A percentile compares a stretch with the other conserved stretches of the same genome.
Evolutionary conservation across 2,888 invertebrate species (phyloP).

Genomic region (Serripes groenlandicus): DNA sequence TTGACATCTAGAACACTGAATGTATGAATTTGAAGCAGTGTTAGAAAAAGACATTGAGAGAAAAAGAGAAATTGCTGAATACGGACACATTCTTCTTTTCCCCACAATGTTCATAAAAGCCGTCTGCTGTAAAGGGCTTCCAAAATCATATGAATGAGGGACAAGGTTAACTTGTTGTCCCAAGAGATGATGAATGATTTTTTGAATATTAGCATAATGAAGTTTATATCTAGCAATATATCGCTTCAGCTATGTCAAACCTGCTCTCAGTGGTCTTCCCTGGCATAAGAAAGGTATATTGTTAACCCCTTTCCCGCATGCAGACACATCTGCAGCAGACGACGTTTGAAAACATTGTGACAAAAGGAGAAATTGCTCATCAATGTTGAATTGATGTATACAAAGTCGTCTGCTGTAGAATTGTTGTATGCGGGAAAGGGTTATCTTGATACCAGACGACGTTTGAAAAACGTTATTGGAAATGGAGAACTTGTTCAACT

Average conservation of each 20-base stretch:
- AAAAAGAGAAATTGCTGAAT: not conserved
- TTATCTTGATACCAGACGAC: too few species aligned
- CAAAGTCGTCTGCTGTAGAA: too few species aligned
- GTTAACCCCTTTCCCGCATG: not conserved
- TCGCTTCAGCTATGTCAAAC: not conserved
- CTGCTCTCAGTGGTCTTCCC: not conserved
- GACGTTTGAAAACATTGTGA: not conserved
- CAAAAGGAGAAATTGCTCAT: not conserved
- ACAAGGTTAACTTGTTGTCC: too few species aligned
- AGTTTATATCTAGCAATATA: constrained; percentile 11
- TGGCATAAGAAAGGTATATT: not conserved
- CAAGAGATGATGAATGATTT: constrained; percentile 11
- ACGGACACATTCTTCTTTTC: not conserved
- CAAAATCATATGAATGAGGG: too few species aligned
- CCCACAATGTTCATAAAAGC: too few species aligned
- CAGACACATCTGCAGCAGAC: not conserved
- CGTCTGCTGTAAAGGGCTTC: too few species aligned
- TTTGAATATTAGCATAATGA: constrained; percentile 19
- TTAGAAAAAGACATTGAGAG: not conserved
- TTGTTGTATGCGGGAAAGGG: too few species aligned
- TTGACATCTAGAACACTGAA: too few species aligned
- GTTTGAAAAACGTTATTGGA: too few species aligned
- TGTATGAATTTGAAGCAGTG: too few species aligned
- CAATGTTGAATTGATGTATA: too few species aligned
- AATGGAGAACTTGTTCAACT: too few species aligned